Percentiles rank a stretch among this genome's conserved stretches.
These are phyloP conservation scores for Ceratitis capitata DNA, from an alignment of 1,140 invertebrate species.

Conservation along the genomic window DNA sequence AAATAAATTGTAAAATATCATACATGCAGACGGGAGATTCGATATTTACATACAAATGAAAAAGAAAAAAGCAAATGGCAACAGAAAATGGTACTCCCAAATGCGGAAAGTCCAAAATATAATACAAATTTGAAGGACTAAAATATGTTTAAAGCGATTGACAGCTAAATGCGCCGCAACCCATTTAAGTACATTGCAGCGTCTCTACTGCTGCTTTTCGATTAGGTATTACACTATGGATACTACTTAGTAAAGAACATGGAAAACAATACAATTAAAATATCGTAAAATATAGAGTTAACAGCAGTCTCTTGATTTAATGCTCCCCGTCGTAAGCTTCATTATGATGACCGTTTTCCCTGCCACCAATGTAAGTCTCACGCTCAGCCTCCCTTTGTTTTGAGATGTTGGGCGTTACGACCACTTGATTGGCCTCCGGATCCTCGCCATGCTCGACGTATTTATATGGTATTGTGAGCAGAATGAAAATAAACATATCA, in stretches of 20 bases:
- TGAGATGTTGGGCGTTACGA: not conserved
- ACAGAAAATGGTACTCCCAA: not conserved
- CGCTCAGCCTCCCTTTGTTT: not conserved
- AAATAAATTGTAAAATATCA: not conserved
- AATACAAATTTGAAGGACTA: not conserved
- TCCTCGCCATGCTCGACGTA: conserved; percentile 68
- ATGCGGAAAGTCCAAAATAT: conserved; percentile 22
- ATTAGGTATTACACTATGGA: not conserved
- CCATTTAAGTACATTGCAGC: conserved; percentile 23
- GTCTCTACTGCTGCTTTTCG: not conserved
- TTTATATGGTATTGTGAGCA: conserved; percentile 77
- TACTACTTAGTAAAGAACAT: not conserved
- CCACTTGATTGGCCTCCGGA: conserved; percentile 10
- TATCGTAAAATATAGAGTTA: not conserved
- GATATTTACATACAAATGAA: not conserved
- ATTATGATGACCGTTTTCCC: not conserved
- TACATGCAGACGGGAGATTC: not conserved
- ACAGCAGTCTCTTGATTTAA: not conserved
- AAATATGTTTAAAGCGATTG: not conserved
- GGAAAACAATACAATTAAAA: not conserved
- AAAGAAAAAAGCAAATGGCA: no score
- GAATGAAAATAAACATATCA: conserved; percentile 83
- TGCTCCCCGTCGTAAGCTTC: not conserved
- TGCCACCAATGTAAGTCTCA: not conserved
- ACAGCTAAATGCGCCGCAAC: not conserved